These are phyloP conservation scores for Drosophila auraria DNA, from an alignment of 1,140 invertebrate genomes.

Conservation along the genomic window DNA sequence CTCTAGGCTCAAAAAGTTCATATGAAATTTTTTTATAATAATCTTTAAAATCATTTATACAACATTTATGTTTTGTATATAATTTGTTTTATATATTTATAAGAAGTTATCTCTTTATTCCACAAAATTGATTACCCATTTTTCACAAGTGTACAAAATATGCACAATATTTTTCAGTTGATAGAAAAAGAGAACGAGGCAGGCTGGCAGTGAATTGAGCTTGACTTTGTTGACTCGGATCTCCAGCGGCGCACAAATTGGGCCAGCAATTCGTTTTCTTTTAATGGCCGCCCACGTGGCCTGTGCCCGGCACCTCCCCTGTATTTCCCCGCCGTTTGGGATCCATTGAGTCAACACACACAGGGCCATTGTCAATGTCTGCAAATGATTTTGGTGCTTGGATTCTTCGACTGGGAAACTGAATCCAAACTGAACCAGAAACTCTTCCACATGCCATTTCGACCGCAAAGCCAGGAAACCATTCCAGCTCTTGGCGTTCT, in stretches of 20 bases:
- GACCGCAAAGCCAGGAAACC: constrained; percentile 58
- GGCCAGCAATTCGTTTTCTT: constrained; percentile 64
- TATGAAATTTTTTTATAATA: no score
- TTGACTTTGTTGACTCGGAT: constrained; percentile 47
- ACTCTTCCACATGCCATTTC: constrained; percentile 47
- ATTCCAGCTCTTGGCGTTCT: constrained; percentile 40
- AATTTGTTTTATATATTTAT: neutral
- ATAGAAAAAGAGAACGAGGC: constrained; percentile 9
- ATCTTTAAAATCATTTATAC: no score
- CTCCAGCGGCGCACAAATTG: constrained; percentile 66
- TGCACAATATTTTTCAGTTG: constrained; percentile 15
- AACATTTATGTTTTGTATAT: no score
- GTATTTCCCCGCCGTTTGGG: constrained; percentile 20
- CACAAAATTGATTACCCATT: neutral
- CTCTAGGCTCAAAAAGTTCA: no score
- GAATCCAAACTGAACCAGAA: constrained; percentile 17
- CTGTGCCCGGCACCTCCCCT: neutral
- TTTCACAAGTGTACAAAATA: constrained; percentile 2
- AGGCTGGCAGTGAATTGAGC: constrained; percentile 30
- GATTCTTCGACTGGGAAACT: constrained; percentile 16
- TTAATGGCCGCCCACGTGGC: constrained; percentile 68
- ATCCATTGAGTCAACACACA: constrained; percentile 20
- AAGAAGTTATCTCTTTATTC: neutral
- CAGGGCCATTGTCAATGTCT: constrained; percentile 72
- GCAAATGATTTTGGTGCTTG: constrained; percentile 35